Evolutionary conservation across 2,888 invertebrate genomes (phyloP), one percentile per base, ranked within the genome.

Genomic region (Drosophila engyochracea): DNA sequence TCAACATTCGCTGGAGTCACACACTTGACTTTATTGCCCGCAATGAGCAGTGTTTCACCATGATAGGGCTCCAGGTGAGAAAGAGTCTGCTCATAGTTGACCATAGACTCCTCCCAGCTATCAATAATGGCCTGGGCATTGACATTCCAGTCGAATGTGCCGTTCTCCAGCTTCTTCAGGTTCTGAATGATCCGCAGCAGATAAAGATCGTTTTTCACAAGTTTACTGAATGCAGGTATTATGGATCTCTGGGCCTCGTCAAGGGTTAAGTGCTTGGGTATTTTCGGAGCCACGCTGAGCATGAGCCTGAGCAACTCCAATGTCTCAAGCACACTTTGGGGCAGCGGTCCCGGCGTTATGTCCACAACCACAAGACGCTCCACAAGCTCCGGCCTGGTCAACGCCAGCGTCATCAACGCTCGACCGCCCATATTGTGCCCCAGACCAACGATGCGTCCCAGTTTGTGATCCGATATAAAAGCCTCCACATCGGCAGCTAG

Each of bases 381-480:
- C 22, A 81, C 81, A 4, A 74, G 41, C 22, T 69, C 31, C 3
- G 82, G 84, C 10, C 55, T 58, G 5, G 44, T 69, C 22, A 83
- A 22, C 1, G 81, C 74, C 33, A 82, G 41, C 0, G 79, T 79
- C 84, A 82, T 82, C 37, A 82, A 19, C 4, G 71, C 75, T 25
- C 71, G 30, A 0, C 78, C 84, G 1, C 78, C 84, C 66, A 78
- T 70, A 41, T 69, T 59, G 14, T 81, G 74, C 0, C 79, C 82
- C 9, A 82, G 14, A 2, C 68, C 79, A 22, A 78, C 61, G 1
- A 84, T 74, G 30, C 79, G 63, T 0, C n/a, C 31, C 6, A 83
- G 25, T 0, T 51, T 14, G 0, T 62, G 57, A 2, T 33, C 10
- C 4, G 35, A 19, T n/a, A 83, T 73, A 9, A 79, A 70, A 0